Evolutionary conservation across 2,113 vertebrate species (phyloP), one percentile per base, ranked within the genome.

Genomic region (Psilopogon haemacephalus): DNA sequence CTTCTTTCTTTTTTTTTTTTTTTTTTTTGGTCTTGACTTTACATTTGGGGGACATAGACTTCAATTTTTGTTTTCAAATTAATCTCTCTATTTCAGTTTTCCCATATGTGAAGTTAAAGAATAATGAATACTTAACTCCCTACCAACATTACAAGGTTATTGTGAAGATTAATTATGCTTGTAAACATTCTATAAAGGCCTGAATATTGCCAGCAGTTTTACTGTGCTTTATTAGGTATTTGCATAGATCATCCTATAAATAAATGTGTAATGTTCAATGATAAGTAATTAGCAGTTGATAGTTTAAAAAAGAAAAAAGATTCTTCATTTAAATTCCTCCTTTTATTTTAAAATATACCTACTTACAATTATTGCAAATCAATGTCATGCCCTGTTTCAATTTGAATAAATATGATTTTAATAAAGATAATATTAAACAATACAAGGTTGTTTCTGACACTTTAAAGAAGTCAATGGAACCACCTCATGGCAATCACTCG

Each of bases 51-150:
- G 71, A 89, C 50, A 44, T 72, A 50, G 74, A 65, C 44, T 83
- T 93, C 71, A 38, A 12, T 92, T 91, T 89, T 91, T 84, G 26
- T 86, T 92, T 81, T 88, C 63, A 90, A 86, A 88, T 96, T 93
- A 88, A 87, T 87, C 71, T 90, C 50, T 85, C 37, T 76, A 24
- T 82, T 94, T 94, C 82, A 27, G 20, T 93, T 96, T 93, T 89
- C 92, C 93, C 93, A 94, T 91, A 94, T 94, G 93, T 77, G 79
- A 93, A 94, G 78, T 91, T 91, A 91, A 95, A 85, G 82, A 95
- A 85, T 91, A 94, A 94, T 85, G 84, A 95, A 82, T 84, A 67
- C 88, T 95, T 88, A 86, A 84, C 78, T 95, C 84, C 75, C 40
- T 70, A 83, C 50, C 37, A 88, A 88, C 40, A 77, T 93, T 89